A percentile compares a stretch with the other conserved stretches of the same genome.
phyloP scores from a whole-genome alignment of 1,140 invertebrate species.

The Copidosoma floridanum region DNA sequence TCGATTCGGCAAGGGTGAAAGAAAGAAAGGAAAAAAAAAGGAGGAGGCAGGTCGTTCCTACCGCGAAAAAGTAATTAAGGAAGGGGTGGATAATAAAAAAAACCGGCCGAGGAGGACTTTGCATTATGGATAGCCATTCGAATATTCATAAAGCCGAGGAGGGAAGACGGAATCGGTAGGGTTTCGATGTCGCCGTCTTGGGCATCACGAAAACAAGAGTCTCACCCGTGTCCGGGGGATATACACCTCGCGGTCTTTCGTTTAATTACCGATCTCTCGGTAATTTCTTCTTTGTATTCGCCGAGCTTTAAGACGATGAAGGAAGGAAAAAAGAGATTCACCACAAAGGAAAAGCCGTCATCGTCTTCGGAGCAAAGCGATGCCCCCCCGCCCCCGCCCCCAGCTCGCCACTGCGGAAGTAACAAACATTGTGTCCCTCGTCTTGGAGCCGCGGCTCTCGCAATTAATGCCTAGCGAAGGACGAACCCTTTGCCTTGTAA shows the following conservation, averaged over 20 bases:
- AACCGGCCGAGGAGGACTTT: conserved; percentile 14
- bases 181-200: not conserved
- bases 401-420: conserved; percentile 38
- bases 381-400: conserved; percentile 9
- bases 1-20: not conserved
- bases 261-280: conserved; percentile 40
- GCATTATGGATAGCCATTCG: conserved; percentile 26
- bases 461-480: conserved; percentile 46
- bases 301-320: too few relatives aligned
- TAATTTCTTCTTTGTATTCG: conserved; percentile 46
- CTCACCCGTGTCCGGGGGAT: not conserved
- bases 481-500: conserved; percentile 45
- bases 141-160: conserved; percentile 27
- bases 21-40: not conserved
- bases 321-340: conserved; percentile 29
- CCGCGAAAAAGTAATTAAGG: conserved; percentile 21
- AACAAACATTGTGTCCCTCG: conserved; percentile 52
- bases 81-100: not conserved
- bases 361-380: conserved; percentile 33
- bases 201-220: not conserved
- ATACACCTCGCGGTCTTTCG: not conserved
- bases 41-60: too few relatives aligned
- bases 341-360: conserved; percentile 32
- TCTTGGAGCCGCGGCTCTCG: conserved; percentile 38
- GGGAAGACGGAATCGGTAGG: not conserved